Evolutionary conservation across 2,797 vertebrate species (phyloP).

Genomic region (Gorsachius magnificus): DNA sequence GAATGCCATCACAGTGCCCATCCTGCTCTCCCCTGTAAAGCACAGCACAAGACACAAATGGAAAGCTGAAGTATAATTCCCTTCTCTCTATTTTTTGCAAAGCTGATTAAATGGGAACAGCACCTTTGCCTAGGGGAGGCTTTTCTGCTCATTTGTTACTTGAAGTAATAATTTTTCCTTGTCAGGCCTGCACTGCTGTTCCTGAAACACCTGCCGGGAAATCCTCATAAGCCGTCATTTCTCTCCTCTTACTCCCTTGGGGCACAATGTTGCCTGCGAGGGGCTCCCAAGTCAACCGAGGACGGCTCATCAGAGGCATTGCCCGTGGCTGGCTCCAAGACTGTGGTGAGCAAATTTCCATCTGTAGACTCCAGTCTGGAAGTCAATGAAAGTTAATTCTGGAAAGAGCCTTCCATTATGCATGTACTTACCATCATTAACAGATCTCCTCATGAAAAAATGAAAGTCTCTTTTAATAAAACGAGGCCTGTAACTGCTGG

Average conservation of each 20-base stretch:
- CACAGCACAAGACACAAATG: fast-evolving
- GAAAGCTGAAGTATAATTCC: neutral
- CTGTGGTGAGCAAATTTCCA: neutral
- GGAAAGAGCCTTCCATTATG: neutral
- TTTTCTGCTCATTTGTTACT: conserved; percentile 35
- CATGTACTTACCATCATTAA: neutral
- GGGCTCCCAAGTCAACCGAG: neutral
- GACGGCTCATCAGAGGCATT: neutral
- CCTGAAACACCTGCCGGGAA: neutral
- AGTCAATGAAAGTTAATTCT: neutral
- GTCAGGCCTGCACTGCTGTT: neutral
- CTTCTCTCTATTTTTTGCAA: neutral
- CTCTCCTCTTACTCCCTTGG: neutral
- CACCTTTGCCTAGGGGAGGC: neutral
- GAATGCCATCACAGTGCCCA: neutral
- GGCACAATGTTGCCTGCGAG: neutral
- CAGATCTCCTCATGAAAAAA: neutral
- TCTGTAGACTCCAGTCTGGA: neutral
- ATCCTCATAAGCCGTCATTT: neutral
- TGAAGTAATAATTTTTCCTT: neutral
- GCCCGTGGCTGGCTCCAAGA: neutral
- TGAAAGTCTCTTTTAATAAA: neutral
- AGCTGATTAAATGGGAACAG: neutral
- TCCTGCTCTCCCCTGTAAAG: neutral
- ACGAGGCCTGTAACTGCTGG: neutral